A percentile compares a stretch with the other conserved stretches of the same genome.
phyloP scores from a whole-genome alignment of 2,888 invertebrate genomes.

The Drosophila meridiana region DNA sequence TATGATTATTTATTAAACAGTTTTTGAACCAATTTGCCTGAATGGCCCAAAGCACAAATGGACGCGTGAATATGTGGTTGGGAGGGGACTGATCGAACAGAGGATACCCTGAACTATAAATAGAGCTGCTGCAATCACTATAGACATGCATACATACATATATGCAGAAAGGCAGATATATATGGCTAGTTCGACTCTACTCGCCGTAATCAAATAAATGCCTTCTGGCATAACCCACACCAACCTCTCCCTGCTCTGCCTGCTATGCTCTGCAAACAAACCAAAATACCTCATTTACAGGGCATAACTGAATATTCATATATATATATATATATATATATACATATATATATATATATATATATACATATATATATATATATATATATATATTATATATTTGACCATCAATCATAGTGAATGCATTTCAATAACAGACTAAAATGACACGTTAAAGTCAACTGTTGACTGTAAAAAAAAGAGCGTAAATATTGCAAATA shows the following conservation, averaged over 20 bases:
- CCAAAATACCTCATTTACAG: background rate
- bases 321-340: too few species aligned
- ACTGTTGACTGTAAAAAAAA: background rate
- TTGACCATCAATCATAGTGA: background rate
- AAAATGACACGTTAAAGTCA: background rate
- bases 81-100: background rate
- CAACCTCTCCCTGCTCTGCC: background rate
- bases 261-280: background rate
- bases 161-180: background rate
- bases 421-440: background rate
- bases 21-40: background rate
- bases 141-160: too few species aligned
- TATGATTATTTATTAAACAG: slow-evolving; percentile 13
- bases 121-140: too few species aligned
- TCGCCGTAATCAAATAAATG: background rate
- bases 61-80: background rate
- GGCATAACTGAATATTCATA: background rate
- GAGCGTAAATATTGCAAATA: background rate
- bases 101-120: background rate
- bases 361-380: too few species aligned
- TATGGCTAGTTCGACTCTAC: background rate
- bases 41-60: background rate
- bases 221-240: background rate
- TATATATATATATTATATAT: background rate
- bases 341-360: too few species aligned